These are phyloP conservation scores for Chelonus formosanus DNA, from an alignment of 2,888 invertebrate species.

Conservation along the genomic window DNA sequence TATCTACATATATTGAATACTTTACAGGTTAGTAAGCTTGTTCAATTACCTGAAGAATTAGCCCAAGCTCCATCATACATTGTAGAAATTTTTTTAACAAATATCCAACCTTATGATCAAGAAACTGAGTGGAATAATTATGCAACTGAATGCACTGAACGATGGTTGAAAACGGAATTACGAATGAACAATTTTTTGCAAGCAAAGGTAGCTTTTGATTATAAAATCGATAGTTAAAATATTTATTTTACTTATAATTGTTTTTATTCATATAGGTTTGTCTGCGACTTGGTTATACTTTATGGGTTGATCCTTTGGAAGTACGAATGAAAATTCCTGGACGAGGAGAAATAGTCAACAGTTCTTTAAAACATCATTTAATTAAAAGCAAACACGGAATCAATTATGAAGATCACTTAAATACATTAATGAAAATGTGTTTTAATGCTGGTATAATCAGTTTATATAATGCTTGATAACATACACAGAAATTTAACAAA, in stretches of 20 bases:
- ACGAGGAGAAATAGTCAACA: slow-evolving; percentile 66
- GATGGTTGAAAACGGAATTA: slow-evolving; percentile 58
- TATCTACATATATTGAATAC: slow-evolving; percentile 13
- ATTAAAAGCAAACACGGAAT: slow-evolving; percentile 64
- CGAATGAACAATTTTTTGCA: slow-evolving; percentile 14
- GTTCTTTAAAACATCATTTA: slow-evolving; percentile 69
- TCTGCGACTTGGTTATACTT: slow-evolving; percentile 70
- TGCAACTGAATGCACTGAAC: slow-evolving; percentile 60
- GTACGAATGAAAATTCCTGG: slow-evolving; percentile 69
- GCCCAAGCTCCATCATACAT: slow-evolving; percentile 62
- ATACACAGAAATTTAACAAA: too few species aligned
- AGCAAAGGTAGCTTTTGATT: slow-evolving; percentile 18
- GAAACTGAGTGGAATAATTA: slow-evolving; percentile 68
- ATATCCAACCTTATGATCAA: slow-evolving; percentile 68
- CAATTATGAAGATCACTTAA: slow-evolving; percentile 67
- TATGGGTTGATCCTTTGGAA: slow-evolving; percentile 74
- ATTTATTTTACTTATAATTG: slow-evolving; percentile 20
- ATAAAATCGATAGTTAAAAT: background rate
- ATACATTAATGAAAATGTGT: slow-evolving; percentile 66
- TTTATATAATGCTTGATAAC: too few species aligned
- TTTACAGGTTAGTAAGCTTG: slow-evolving; percentile 54
- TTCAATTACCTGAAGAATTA: slow-evolving; percentile 64
- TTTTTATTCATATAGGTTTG: slow-evolving; percentile 58
- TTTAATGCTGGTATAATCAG: slow-evolving; percentile 52
- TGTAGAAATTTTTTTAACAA: slow-evolving; percentile 68